Conservation (phyloP, 2,113 vertebrate species). For the Asarcornis scutulata region DNA sequence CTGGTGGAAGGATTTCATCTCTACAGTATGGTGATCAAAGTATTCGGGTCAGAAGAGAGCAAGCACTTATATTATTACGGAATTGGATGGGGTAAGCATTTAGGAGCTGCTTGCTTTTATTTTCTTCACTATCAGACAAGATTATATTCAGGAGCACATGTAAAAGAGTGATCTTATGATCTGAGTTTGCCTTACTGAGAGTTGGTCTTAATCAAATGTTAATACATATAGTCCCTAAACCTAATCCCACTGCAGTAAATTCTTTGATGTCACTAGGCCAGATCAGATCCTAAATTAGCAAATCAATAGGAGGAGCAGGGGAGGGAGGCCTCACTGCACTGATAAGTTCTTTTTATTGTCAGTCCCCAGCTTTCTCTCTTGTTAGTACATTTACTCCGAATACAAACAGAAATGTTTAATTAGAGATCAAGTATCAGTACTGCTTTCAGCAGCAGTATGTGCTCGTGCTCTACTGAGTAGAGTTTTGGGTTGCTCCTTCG, state of each 20-base stretch:
- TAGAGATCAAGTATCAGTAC: neutral
- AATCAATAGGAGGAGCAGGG: neutral
- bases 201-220: neutral
- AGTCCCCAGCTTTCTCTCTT: neutral
- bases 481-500: neutral
- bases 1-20: conserved; percentile 96
- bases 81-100: conserved; percentile 91
- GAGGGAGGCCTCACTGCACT: neutral
- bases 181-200: neutral
- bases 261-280: neutral
- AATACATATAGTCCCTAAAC: neutral
- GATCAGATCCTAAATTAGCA: neutral
- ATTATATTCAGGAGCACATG: neutral
- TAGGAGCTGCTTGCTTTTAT: neutral
- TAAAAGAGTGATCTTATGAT: neutral
- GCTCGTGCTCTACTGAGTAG: neutral
- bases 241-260: neutral
- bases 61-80: conserved; percentile 92
- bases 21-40: conserved; percentile 96
- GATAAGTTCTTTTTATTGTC: neutral
- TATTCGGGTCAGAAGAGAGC: conserved; percentile 95
- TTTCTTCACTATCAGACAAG: neutral
- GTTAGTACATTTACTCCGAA: neutral
- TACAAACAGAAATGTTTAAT: neutral
- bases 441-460: neutral